Evolutionary conservation across 2,797 vertebrate genomes (phyloP).

Genomic region (Mergus octosetaceus): DNA sequence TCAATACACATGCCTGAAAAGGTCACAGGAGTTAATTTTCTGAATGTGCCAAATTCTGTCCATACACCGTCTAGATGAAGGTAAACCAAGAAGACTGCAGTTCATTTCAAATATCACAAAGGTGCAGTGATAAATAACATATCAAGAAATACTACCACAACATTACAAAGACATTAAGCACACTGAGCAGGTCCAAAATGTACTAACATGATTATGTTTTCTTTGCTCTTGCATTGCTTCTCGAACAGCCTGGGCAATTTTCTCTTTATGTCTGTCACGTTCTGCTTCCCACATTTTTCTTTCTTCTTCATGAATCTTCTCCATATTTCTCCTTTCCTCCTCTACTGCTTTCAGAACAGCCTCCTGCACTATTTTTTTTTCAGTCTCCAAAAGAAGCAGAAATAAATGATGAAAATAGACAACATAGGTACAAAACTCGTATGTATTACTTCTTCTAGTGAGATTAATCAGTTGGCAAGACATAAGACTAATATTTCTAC

Average conservation of each 20-base stretch:
- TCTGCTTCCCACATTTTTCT: conserved; percentile 77
- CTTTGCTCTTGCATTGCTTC: conserved; percentile 75
- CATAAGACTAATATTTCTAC: neutral
- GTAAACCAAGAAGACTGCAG: neutral
- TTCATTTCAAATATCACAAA: neutral
- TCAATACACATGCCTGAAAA: neutral
- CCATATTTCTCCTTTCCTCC: conserved; percentile 77
- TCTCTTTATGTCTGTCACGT: conserved; percentile 65
- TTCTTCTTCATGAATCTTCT: conserved; percentile 75
- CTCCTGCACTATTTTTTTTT: conserved; percentile 72
- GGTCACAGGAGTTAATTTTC: neutral
- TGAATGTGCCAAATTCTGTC: neutral
- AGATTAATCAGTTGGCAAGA: neutral
- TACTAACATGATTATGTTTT: conserved; percentile 75
- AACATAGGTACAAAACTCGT: neutral
- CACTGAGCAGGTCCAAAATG: neutral
- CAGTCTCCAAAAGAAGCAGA: conserved; percentile 65
- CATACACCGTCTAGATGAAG: neutral
- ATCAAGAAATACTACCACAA: neutral
- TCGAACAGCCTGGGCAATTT: conserved; percentile 68
- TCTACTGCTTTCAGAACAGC: conserved; percentile 77
- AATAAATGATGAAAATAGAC: neutral
- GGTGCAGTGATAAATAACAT: neutral
- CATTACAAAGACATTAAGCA: no score
- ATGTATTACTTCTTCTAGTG: neutral